phyloP scores from a whole-genome alignment of 2,113 vertebrate genomes.

The Scolopax mira region DNA sequence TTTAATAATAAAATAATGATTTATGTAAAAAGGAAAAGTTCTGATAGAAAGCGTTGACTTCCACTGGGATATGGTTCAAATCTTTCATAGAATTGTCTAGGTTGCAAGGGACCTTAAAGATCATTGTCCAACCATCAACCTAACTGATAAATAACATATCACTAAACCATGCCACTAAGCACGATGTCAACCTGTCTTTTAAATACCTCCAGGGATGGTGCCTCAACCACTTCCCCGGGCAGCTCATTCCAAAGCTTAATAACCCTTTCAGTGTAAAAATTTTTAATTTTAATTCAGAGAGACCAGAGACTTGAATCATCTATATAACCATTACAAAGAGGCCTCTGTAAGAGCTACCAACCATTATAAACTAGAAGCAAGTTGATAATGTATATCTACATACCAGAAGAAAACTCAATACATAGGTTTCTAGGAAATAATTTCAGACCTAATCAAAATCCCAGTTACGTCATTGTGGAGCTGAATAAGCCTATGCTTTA shows the following conservation, averaged over 20 bases:
- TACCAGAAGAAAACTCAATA: background rate
- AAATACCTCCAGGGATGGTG: no score
- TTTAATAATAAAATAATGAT: background rate
- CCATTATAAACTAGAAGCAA: background rate
- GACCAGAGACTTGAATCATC: background rate
- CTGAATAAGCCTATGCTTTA: background rate
- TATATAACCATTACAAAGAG: background rate
- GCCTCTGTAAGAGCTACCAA: background rate
- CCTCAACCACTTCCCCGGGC: no score
- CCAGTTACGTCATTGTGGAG: background rate
- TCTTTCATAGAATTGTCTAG: no score
- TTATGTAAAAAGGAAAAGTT: background rate
- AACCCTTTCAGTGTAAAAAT: no score
- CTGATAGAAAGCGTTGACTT: background rate
- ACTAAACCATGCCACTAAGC: no score
- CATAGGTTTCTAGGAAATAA: background rate
- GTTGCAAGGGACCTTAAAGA: no score
- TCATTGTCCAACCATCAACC: no score
- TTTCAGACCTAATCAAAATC: background rate
- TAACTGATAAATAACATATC: no score
- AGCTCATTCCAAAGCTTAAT: no score
- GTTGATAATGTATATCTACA: background rate
- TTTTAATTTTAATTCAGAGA: background rate
- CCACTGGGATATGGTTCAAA: background rate
- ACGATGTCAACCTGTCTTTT: no score